These are phyloP conservation scores for Tetheella fluctuosa DNA, from an alignment of 2,888 invertebrate species.

Conservation along the genomic window DNA sequence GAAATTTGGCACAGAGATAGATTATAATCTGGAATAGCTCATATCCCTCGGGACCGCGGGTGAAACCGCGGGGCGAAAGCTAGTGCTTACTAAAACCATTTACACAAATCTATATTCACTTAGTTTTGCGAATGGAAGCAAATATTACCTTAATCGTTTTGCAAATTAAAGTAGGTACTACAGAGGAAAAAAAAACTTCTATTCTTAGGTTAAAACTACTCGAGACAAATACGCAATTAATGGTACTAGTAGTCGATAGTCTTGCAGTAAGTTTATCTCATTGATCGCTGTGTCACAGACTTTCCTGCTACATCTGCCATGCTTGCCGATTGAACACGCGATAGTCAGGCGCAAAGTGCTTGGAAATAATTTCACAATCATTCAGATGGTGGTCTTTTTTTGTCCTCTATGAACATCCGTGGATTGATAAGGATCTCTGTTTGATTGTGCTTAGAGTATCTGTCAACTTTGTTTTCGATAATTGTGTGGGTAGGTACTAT, in stretches of 20 bases:
- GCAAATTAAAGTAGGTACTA: background rate
- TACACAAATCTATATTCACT: too few relatives aligned
- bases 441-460: background rate
- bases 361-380: conserved; percentile 45
- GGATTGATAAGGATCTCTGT: conserved; percentile 10
- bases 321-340: conserved; percentile 52
- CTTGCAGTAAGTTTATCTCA: conserved; percentile 50
- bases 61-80: too few relatives aligned
- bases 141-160: too few relatives aligned
- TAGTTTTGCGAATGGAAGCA: too few relatives aligned
- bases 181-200: background rate
- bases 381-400: conserved; percentile 33
- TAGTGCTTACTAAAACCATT: too few relatives aligned
- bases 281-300: conserved; percentile 51
- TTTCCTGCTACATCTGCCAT: conserved; percentile 65
- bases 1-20: too few relatives aligned
- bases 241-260: conserved; percentile 40
- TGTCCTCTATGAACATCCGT: conserved; percentile 31
- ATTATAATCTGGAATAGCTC: too few relatives aligned
- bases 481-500: background rate
- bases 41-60: too few relatives aligned
- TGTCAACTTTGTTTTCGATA: background rate
- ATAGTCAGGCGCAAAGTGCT: conserved; percentile 42
- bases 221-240: conserved; percentile 55
- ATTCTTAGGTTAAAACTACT: conserved; percentile 15